phyloP scores from a whole-genome alignment of 2,113 vertebrate species.

The Pyrgilauda ruficollis region DNA sequence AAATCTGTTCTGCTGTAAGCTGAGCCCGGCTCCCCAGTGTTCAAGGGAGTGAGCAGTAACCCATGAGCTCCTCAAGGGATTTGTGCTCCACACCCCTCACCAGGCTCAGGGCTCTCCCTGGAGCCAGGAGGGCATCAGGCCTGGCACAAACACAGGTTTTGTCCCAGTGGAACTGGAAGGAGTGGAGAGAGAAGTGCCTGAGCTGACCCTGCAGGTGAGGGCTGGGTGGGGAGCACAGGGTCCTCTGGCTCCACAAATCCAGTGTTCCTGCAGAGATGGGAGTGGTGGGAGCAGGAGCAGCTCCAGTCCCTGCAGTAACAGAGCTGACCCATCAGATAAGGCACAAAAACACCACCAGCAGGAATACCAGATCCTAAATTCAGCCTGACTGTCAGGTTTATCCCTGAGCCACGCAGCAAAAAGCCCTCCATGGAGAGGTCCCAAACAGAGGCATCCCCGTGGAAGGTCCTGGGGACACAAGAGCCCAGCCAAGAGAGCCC shows the following conservation, averaged over 20 bases:
- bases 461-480: neutral
- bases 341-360: neutral
- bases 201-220: neutral
- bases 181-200: fast-evolving
- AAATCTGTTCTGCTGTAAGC: neutral
- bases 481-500: neutral
- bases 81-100: neutral
- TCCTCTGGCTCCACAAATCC: neutral
- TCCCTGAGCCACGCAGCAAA: neutral
- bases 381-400: neutral
- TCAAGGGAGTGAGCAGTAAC: neutral
- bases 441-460: neutral
- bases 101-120: neutral
- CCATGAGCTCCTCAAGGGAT: neutral
- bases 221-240: neutral
- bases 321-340: neutral
- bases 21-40: neutral
- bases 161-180: neutral
- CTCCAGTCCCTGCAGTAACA: neutral
- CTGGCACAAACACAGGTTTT: neutral
- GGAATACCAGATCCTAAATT: neutral
- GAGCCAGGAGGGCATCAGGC: neutral
- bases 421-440: neutral
- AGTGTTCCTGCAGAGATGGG: fast-evolving
- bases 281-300: neutral